These are phyloP conservation scores for Drosophila diplacantha DNA, from an alignment of 2,888 invertebrate genomes.

Conservation along the genomic window DNA sequence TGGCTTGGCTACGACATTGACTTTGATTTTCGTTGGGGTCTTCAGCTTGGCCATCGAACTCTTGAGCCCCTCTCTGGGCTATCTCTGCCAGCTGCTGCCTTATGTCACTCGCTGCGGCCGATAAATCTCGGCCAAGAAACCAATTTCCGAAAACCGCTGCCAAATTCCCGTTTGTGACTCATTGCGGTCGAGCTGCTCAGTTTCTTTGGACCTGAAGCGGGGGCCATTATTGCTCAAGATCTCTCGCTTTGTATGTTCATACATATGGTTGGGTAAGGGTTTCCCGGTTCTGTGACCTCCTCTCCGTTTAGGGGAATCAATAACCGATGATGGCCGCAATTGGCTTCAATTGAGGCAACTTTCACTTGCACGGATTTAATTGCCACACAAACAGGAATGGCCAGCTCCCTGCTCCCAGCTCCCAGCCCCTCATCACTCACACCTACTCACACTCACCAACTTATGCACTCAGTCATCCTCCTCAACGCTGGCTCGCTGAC, in stretches of 20 bases:
- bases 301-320: slow-evolving; percentile 17
- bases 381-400: slow-evolving; percentile 31
- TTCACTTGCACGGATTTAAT: slow-evolving; percentile 50
- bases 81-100: slow-evolving; percentile 9
- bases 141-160: slow-evolving; percentile 46
- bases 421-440: slow-evolving; percentile 1
- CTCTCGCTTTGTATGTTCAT: background rate
- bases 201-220: slow-evolving; percentile 7
- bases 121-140: slow-evolving; percentile 44
- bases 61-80: background rate
- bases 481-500: slow-evolving; percentile 30
- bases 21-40: slow-evolving; percentile 27
- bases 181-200: slow-evolving; percentile 42
- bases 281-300: slow-evolving; percentile 17
- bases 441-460: slow-evolving; percentile 8
- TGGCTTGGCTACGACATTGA: slow-evolving; percentile 53
- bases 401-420: slow-evolving; percentile 6
- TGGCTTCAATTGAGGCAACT: slow-evolving; percentile 45
- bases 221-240: slow-evolving; percentile 6
- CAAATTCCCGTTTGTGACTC: slow-evolving; percentile 67
- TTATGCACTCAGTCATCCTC: slow-evolving; percentile 23
- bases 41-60: slow-evolving; percentile 47
- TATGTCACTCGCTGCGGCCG: slow-evolving; percentile 26
- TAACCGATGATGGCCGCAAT: slow-evolving; percentile 20
- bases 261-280: background rate